These are phyloP conservation scores for Penelope pileata DNA, from an alignment of 2,113 vertebrate species.

Conservation along the genomic window DNA sequence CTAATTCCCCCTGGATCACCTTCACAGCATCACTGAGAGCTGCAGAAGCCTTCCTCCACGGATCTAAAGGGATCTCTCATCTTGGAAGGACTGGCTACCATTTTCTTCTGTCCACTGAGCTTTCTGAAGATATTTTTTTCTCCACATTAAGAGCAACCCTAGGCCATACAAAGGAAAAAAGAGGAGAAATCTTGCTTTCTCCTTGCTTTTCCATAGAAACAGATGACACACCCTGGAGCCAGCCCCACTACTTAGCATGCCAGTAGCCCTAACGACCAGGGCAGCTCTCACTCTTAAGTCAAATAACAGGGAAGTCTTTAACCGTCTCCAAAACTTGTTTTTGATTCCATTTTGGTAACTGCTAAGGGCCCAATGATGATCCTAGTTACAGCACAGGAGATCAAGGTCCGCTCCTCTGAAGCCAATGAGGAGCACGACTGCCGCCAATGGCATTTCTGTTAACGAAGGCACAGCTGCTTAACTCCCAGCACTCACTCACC, in stretches of 20 bases:
- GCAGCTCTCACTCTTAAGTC: background rate
- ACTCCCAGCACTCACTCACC: background rate
- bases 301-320: background rate
- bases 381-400: background rate
- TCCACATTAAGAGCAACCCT: background rate
- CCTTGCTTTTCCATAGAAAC: background rate
- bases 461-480: background rate
- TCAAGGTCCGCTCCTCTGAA: background rate
- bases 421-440: background rate
- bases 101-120: background rate
- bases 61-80: background rate
- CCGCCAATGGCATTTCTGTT: background rate
- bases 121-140: background rate
- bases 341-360: background rate
- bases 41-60: background rate
- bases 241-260: background rate
- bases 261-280: rapidly evolving
- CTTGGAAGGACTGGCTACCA: background rate
- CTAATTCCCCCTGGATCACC: background rate
- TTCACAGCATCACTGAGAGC: background rate
- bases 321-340: background rate
- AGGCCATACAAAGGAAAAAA: background rate
- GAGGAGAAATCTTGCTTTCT: background rate
- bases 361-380: background rate
- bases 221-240: background rate